Conservation (phyloP, 1,140 invertebrate species). For the Hydropsyche tenuis region DNA sequence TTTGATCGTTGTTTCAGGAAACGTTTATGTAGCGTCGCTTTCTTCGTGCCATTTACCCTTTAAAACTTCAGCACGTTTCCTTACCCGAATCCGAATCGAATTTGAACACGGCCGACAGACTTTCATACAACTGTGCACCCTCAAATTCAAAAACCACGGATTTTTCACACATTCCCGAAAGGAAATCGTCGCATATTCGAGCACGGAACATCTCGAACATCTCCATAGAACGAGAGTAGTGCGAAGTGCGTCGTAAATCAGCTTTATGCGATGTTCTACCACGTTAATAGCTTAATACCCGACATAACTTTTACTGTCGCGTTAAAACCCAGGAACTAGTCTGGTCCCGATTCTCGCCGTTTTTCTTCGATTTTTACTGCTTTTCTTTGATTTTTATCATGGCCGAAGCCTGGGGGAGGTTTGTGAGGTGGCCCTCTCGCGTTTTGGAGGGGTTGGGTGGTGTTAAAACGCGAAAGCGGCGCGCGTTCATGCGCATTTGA, state of each 20-base stretch:
- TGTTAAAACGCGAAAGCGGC: slow-evolving; percentile 34
- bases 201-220: too few relatives aligned
- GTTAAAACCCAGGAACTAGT: slow-evolving; percentile 19
- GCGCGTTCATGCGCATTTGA: slow-evolving; percentile 46
- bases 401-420: too few relatives aligned
- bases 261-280: slow-evolving; percentile 44
- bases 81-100: not conserved
- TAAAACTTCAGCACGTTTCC: not conserved
- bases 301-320: slow-evolving; percentile 41
- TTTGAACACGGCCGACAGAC: not conserved
- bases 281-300: slow-evolving; percentile 47
- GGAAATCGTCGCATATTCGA: too few relatives aligned
- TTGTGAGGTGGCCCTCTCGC: not conserved
- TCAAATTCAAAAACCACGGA: not conserved
- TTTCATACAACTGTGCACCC: not conserved
- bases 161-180: not conserved
- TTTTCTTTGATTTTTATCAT: not conserved
- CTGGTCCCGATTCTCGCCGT: not conserved
- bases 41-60: not conserved
- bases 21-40: not conserved
- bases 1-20: slow-evolving; percentile 14
- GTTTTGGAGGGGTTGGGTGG: not conserved
- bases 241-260: slow-evolving; percentile 39
- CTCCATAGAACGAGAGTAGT: not conserved
- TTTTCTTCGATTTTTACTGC: slow-evolving; percentile 10